Evolutionary conservation across 2,888 invertebrate genomes (phyloP).

Genomic region (Drosophila affinis): DNA sequence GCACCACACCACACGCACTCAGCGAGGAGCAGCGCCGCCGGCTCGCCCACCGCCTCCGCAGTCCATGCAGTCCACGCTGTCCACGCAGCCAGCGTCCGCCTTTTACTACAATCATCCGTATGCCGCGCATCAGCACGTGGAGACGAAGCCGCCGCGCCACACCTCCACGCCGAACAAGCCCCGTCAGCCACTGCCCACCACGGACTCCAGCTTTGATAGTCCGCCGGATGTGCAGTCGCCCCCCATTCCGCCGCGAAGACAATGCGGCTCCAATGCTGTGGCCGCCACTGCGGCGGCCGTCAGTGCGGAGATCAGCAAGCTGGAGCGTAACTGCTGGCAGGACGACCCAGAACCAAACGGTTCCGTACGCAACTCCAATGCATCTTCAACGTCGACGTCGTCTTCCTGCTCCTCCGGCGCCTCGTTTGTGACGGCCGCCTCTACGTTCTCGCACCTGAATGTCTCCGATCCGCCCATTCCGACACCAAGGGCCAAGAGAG

Average conservation of each 20-base stretch:
- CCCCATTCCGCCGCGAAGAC: constrained; percentile 81
- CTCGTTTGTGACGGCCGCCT: constrained; percentile 79
- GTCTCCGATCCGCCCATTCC: constrained; percentile 77
- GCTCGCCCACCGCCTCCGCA: constrained; percentile 67
- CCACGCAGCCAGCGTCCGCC: constrained; percentile 26
- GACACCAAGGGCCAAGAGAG: constrained; percentile 82
- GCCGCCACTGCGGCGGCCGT: constrained; percentile 77
- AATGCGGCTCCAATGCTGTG: constrained; percentile 65
- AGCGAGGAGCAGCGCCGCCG: constrained; percentile 60
- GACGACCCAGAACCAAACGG: constrained; percentile 61
- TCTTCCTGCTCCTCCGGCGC: constrained; percentile 73
- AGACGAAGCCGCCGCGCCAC: constrained; percentile 64
- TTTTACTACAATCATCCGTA: constrained; percentile 81
- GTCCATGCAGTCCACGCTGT: constrained; percentile 8
- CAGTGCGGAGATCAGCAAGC: constrained; percentile 75
- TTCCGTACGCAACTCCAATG: constrained; percentile 70
- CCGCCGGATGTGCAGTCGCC: constrained; percentile 83
- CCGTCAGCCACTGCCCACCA: constrained; percentile 57
- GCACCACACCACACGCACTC: constrained; percentile 54
- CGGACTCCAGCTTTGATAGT: constrained; percentile 81
- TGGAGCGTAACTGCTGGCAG: constrained; percentile 80
- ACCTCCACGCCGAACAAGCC: constrained; percentile 57
- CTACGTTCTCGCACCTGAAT: constrained; percentile 75
- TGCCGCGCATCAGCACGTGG: constrained; percentile 53
- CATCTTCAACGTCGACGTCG: constrained; percentile 67